Conservation (phyloP, 92 coral and sea anemone genomes). For the Umimayanthus kanabou region DNA sequence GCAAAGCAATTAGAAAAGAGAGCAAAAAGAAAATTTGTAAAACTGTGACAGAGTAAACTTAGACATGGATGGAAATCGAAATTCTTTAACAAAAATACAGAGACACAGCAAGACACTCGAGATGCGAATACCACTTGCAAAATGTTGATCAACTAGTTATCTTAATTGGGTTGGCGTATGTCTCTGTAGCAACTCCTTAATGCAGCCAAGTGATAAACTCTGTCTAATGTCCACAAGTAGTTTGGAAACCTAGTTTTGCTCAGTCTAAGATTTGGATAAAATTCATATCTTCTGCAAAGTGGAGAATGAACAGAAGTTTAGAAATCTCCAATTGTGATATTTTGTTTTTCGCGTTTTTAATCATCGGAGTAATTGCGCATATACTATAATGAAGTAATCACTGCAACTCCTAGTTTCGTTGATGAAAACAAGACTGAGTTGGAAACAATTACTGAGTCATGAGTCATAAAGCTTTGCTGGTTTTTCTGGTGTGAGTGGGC, state of each 20-base stretch:
- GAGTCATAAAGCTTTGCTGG: neutral
- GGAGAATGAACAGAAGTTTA: neutral
- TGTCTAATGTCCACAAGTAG: neutral
- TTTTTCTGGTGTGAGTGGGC: neutral
- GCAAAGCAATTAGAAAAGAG: neutral
- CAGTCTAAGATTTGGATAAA: neutral
- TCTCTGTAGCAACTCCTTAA: neutral
- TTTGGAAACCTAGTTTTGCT: neutral
- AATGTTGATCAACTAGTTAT: neutral
- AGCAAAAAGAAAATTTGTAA: neutral
- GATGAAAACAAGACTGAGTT: neutral
- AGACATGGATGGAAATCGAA: neutral
- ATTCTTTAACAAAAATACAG: neutral
- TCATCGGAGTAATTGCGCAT: neutral
- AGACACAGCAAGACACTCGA: conserved; percentile 16
- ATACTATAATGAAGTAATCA: neutral
- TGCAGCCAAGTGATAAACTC: neutral
- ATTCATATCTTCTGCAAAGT: neutral
- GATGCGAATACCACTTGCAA: neutral
- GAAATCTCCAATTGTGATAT: neutral
- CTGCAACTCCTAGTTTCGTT: neutral
- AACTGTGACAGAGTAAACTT: neutral
- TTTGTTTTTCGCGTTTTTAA: neutral
- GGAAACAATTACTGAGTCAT: neutral
- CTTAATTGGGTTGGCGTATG: neutral